Conservation (phyloP, 2,888 invertebrate species). For the Liposcelis brunnea region DNA sequence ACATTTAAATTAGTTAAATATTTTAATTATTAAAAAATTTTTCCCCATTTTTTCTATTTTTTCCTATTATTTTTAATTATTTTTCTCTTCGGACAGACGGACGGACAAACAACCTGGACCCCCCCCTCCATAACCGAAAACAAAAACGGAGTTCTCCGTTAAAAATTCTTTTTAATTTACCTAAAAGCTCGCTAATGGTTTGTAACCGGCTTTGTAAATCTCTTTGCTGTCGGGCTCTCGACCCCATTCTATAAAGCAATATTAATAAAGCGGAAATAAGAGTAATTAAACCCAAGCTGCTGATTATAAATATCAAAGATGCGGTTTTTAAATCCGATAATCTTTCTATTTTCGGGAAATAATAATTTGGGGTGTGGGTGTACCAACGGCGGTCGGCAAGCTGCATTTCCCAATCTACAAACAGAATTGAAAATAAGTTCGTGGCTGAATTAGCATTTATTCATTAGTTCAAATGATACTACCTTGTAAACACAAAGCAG, state of each 20-base stretch:
- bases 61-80: too few species aligned
- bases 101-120: too few species aligned
- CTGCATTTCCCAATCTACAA: conserved; percentile 34
- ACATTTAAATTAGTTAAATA: too few species aligned
- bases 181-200: conserved; percentile 48
- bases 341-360: conserved; percentile 48
- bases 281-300: conserved; percentile 41
- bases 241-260: conserved; percentile 42
- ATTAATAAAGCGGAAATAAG: conserved; percentile 44
- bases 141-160: too few species aligned
- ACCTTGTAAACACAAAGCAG: conserved; percentile 38
- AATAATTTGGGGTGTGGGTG: conserved; percentile 49
- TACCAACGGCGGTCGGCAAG: conserved; percentile 41
- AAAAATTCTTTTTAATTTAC: too few species aligned
- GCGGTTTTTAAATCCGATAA: conserved; percentile 48
- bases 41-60: too few species aligned
- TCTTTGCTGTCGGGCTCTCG: conserved; percentile 39
- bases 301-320: conserved; percentile 43
- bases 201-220: conserved; percentile 47
- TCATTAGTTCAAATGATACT: conserved; percentile 6
- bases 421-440: not conserved
- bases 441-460: not conserved
- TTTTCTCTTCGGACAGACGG: too few species aligned
- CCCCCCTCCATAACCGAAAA: too few species aligned
- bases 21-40: too few species aligned